Conservation (phyloP, 2,113 vertebrate species). For the Uria lomvia region DNA sequence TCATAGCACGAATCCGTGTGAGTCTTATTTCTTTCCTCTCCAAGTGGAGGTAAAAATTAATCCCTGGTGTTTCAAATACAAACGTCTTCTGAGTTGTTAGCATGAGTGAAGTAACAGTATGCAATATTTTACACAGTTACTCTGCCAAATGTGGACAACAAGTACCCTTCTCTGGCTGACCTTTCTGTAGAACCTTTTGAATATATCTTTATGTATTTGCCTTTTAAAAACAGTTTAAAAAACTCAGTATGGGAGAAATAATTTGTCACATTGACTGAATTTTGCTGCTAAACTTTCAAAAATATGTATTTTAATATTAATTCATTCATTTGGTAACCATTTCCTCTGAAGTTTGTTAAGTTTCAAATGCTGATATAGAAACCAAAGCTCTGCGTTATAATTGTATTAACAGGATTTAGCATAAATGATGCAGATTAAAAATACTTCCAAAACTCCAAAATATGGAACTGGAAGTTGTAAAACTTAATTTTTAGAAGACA, state of each 20-base stretch:
- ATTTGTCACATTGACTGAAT: not conserved
- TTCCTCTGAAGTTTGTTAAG: not conserved
- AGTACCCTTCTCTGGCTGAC: not conserved
- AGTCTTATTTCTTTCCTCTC: not conserved
- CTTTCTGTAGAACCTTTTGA: not conserved
- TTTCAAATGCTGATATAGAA: conserved; percentile 1
- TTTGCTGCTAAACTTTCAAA: conserved; percentile 21
- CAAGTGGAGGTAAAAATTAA: not conserved
- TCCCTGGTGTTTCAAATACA: conserved; percentile 1
- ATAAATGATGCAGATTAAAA: not conserved
- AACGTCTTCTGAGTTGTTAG: not conserved
- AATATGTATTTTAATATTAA: not conserved
- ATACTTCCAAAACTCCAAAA: not conserved
- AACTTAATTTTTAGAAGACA: not conserved
- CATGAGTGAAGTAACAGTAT: conserved; percentile 35
- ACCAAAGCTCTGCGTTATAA: not conserved
- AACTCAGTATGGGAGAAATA: not conserved
- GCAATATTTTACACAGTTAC: conserved; percentile 54
- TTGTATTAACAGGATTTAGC: not conserved
- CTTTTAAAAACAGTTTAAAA: not conserved
- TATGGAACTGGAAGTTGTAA: not conserved
- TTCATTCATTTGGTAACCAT: not conserved
- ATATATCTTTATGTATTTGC: not conserved
- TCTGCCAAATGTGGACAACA: conserved; percentile 39
- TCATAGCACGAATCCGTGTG: not conserved